phyloP scores from a whole-genome alignment of 1,140 invertebrate genomes.

The Drosophila miranda region DNA sequence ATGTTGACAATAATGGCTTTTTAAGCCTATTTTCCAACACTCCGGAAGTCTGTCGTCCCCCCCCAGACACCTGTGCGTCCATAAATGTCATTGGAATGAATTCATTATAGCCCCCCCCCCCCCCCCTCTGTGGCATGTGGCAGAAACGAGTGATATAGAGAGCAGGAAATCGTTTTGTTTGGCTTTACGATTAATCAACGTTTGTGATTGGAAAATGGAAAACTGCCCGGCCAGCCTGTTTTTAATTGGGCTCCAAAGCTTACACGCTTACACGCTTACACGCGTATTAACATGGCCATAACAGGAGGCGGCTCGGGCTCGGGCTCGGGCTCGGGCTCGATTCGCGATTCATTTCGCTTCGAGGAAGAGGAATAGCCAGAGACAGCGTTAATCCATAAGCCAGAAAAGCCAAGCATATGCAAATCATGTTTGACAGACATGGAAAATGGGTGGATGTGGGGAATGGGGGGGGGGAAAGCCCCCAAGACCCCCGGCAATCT shows the following conservation, averaged over 20 bases:
- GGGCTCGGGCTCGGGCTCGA: too few relatives aligned
- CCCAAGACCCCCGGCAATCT: slow-evolving; percentile 36
- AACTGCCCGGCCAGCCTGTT: slow-evolving; percentile 38
- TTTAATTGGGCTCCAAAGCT: slow-evolving; percentile 60
- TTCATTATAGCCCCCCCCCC: slow-evolving; percentile 54
- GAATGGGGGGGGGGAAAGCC: too few relatives aligned
- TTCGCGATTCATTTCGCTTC: slow-evolving; percentile 7
- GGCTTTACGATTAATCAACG: slow-evolving; percentile 24
- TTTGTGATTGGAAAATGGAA: slow-evolving; percentile 40
- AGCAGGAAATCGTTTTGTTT: slow-evolving; percentile 66
- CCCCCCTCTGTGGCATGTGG: too few relatives aligned
- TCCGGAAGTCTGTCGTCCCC: slow-evolving; percentile 14
- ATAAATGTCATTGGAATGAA: slow-evolving; percentile 78
- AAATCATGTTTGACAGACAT: slow-evolving; percentile 73
- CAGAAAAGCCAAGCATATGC: slow-evolving; percentile 67
- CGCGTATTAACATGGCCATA: slow-evolving; percentile 35
- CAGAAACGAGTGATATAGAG: not conserved
- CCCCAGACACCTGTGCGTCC: slow-evolving; percentile 23
- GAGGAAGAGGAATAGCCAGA: slow-evolving; percentile 44
- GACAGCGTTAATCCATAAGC: slow-evolving; percentile 63
- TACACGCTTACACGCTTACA: slow-evolving; percentile 55
- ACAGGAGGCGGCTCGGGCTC: slow-evolving; percentile 13
- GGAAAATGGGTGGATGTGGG: too few relatives aligned
- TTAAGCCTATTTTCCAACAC: slow-evolving; percentile 72
- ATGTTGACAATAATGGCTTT: slow-evolving; percentile 81